Conservation (phyloP, 2,113 vertebrate genomes). For the Phrynocephalus versicolor region DNA sequence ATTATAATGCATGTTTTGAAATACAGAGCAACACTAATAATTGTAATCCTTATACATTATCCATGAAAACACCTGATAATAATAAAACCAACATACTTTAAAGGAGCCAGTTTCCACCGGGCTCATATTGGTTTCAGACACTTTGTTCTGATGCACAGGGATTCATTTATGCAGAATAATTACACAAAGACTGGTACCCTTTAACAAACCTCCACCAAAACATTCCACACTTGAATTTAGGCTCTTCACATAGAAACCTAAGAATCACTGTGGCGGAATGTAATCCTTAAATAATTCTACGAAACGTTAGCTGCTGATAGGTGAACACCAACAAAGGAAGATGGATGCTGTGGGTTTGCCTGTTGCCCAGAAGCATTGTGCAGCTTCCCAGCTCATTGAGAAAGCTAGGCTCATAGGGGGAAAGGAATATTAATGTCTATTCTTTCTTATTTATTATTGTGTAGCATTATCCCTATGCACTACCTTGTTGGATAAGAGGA, state of each 20-base stretch:
- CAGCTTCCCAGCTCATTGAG: background rate
- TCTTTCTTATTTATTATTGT: background rate
- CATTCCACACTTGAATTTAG: background rate
- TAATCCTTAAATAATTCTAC: background rate
- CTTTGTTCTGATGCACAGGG: background rate
- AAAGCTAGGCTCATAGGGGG: background rate
- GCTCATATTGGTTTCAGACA: background rate
- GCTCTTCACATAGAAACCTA: too few species aligned
- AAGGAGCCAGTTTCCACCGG: too few species aligned
- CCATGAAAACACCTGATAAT: background rate
- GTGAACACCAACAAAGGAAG: too few species aligned
- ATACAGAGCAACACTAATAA: background rate
- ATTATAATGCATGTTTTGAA: background rate
- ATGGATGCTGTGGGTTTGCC: background rate
- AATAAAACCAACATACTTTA: too few species aligned
- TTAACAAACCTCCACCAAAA: background rate
- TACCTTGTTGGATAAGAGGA: too few species aligned
- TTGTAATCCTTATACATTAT: background rate
- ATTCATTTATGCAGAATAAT: background rate
- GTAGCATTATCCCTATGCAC: too few species aligned
- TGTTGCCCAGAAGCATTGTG: background rate
- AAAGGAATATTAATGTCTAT: background rate
- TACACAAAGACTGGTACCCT: background rate
- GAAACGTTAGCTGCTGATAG: background rate
- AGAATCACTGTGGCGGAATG: too few species aligned